Conservation (phyloP, 2,113 vertebrate genomes). For the Microcebus griseorufus region DNA sequence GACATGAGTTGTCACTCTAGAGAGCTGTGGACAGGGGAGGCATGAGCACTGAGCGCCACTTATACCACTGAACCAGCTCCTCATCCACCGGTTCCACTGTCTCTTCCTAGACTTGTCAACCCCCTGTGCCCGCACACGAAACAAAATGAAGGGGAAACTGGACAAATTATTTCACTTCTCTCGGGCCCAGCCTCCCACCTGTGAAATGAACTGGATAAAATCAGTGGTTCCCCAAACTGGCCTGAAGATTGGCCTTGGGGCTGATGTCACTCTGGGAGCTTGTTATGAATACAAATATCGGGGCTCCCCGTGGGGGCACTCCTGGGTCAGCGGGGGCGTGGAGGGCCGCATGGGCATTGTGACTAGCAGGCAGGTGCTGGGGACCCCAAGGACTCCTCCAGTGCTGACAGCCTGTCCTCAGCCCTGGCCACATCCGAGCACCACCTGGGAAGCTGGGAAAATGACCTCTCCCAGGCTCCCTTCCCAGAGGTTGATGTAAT, state of each 20-base stretch:
- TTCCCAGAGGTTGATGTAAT: not conserved
- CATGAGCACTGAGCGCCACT: not conserved
- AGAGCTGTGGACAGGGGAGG: not conserved
- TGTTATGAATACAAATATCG: not conserved
- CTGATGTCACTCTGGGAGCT: not conserved
- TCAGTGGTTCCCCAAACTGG: not conserved
- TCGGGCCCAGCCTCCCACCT: no score
- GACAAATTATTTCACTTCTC: not conserved
- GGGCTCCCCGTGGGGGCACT: not conserved
- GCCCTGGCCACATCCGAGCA: not conserved
- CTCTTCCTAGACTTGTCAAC: not conserved
- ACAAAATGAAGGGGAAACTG: not conserved
- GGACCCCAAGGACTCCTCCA: not conserved
- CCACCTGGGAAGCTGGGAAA: not conserved
- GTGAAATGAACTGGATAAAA: not conserved
- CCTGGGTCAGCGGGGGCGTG: fast-evolving
- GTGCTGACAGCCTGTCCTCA: not conserved
- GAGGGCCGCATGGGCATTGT: not conserved
- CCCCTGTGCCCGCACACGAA: not conserved
- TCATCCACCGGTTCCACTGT: not conserved
- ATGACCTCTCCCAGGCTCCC: no score
- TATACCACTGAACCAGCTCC: not conserved
- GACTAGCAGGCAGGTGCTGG: not conserved
- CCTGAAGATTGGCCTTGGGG: not conserved
- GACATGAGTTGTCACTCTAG: fast-evolving